These are phyloP conservation scores for Spodoptera littoralis DNA, from an alignment of 2,888 invertebrate species.

Conservation along the genomic window DNA sequence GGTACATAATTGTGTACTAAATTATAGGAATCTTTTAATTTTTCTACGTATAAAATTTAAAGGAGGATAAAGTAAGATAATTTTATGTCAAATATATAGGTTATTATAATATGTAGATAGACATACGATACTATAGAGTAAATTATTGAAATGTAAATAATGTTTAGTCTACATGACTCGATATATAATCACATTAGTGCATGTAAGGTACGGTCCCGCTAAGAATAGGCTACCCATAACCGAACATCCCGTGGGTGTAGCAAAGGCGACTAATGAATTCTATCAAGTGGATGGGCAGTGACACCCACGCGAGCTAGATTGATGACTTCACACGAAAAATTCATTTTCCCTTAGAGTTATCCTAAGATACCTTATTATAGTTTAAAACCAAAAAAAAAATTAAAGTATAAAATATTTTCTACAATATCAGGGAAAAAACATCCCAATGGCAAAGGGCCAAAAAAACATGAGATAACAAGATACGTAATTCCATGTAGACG, in stretches of 20 bases:
- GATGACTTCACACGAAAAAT: slow-evolving; percentile 35
- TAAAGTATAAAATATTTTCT: background rate
- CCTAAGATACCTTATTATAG: slow-evolving; percentile 8
- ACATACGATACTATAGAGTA: no score
- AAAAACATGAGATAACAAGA: background rate
- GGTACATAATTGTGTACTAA: no score
- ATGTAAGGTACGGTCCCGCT: slow-evolving; percentile 18
- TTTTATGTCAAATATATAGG: no score
- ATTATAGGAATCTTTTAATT: no score
- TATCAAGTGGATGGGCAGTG: slow-evolving; percentile 45
- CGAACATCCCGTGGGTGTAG: slow-evolving; percentile 49
- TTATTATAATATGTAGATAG: no score
- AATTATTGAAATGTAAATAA: no score
- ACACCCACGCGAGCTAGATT: slow-evolving; percentile 29
- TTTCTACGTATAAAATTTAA: no score
- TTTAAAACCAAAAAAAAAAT: slow-evolving; percentile 8
- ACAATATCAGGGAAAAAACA: background rate
- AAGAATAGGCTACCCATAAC: slow-evolving; percentile 42
- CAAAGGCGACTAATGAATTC: slow-evolving; percentile 46
- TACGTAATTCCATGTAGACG: background rate
- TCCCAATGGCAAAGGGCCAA: slow-evolving; percentile 4
- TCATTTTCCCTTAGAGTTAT: slow-evolving; percentile 17
- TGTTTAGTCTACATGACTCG: no score
- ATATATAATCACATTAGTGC: slow-evolving; percentile 4
- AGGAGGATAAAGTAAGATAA: no score